phyloP scores from a whole-genome alignment of 1,140 invertebrate species.

The Drepana arcuata region DNA sequence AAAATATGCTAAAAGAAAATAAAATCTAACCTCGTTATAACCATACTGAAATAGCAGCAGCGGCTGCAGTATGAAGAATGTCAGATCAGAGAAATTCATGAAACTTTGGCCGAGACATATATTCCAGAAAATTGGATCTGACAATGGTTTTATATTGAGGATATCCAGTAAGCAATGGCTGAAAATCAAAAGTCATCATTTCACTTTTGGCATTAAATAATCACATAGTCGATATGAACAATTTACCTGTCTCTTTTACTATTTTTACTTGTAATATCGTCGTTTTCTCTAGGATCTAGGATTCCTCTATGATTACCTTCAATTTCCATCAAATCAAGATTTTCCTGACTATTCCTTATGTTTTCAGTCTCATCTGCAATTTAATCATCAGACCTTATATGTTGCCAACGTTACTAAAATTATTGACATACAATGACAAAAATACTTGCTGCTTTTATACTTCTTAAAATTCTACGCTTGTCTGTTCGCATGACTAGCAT shows the following conservation, averaged over 20 bases:
- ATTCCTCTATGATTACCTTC: no score
- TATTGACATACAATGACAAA: slow-evolving; percentile 15
- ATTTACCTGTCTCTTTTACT: no score
- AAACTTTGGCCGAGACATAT: slow-evolving; percentile 74
- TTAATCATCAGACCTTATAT: slow-evolving; percentile 6
- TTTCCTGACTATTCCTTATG: slow-evolving; percentile 15
- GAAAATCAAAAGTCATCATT: slow-evolving; percentile 22
- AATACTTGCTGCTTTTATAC: slow-evolving; percentile 52
- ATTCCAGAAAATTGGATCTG: slow-evolving; percentile 74
- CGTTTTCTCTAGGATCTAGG: no score
- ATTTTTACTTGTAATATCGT: no score
- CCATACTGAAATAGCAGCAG: slow-evolving; percentile 71
- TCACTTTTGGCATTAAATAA: no score
- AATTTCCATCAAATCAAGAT: slow-evolving; percentile 27
- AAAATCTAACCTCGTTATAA: slow-evolving; percentile 42
- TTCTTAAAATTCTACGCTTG: slow-evolving; percentile 15
- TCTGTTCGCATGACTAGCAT: slow-evolving; percentile 77
- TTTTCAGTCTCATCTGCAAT: slow-evolving; percentile 22
- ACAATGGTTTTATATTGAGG: slow-evolving; percentile 59
- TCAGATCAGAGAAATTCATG: slow-evolving; percentile 73
- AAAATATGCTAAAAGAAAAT: slow-evolving; percentile 6
- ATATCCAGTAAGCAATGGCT: slow-evolving; percentile 32
- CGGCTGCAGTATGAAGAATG: slow-evolving; percentile 75
- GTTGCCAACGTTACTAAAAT: slow-evolving; percentile 1
- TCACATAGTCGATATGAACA: no score